A percentile compares a stretch with the other conserved stretches of the same genome.
Evolutionary conservation across 2,888 invertebrate genomes (phyloP).

Genomic region (Protophormia terraenovae): DNA sequence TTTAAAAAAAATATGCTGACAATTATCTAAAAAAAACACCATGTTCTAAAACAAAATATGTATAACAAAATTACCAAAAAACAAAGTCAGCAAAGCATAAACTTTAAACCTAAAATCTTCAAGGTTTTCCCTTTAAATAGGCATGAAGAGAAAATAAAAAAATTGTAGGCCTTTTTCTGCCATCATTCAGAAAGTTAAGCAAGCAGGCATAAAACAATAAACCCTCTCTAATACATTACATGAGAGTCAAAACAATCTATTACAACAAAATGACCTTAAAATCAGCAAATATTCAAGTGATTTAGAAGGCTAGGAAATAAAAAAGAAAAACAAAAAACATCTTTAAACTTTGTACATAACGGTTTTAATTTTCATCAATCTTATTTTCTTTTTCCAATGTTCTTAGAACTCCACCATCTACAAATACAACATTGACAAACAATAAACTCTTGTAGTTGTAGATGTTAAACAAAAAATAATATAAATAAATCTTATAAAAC

Average conservation of each 20-base stretch:
- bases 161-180: no score
- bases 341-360: constrained; percentile 4
- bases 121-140: background rate
- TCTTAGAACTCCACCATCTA: background rate
- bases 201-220: background rate
- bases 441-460: constrained; percentile 22
- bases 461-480: constrained; percentile 16
- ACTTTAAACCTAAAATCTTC: background rate
- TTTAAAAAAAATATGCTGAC: background rate
- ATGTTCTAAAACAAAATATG: background rate
- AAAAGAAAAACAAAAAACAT: background rate
- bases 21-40: background rate
- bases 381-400: background rate
- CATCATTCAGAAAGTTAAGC: background rate
- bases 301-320: no score
- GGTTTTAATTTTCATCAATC: constrained; percentile 11
- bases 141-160: background rate
- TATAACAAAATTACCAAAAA: background rate
- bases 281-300: background rate
- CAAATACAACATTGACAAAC: background rate
- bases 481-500: constrained; percentile 35
- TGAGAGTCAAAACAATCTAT: background rate
- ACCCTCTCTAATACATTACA: background rate
- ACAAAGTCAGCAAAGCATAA: background rate
- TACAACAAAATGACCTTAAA: background rate